Evolutionary conservation across 2,888 invertebrate species (phyloP).

Genomic region (Glyphotaelius pellucidus): DNA sequence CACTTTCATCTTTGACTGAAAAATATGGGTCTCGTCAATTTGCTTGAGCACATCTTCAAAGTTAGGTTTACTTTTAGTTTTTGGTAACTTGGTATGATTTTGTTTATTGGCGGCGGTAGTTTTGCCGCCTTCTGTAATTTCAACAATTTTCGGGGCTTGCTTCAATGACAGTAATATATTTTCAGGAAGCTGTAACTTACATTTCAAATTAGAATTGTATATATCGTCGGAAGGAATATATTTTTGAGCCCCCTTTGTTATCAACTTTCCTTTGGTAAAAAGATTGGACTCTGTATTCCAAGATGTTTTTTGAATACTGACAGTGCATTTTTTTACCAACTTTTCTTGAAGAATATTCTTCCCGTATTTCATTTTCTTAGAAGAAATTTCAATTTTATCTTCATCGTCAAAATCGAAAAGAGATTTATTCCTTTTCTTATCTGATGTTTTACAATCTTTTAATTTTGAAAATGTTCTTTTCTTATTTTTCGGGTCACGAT

Average conservation of each 20-base stretch:
- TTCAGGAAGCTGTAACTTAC: slow-evolving; percentile 74
- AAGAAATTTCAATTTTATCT: background rate
- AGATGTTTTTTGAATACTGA: slow-evolving; percentile 9
- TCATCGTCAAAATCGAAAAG: background rate
- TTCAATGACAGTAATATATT: slow-evolving; percentile 72
- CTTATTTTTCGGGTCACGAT: background rate
- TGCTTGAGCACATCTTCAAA: slow-evolving; percentile 77
- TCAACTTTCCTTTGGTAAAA: slow-evolving; percentile 66
- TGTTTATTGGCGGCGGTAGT: slow-evolving; percentile 52
- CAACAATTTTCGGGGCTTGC: slow-evolving; percentile 34
- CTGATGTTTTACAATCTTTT: background rate
- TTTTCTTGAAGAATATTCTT: background rate
- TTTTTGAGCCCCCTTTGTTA: slow-evolving; percentile 77
- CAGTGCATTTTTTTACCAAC: background rate
- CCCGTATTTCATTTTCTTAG: background rate
- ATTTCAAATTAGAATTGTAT: slow-evolving; percentile 73
- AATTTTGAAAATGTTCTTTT: background rate
- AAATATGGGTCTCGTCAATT: slow-evolving; percentile 70
- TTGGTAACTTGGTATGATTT: slow-evolving; percentile 55
- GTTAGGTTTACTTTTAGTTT: slow-evolving; percentile 74
- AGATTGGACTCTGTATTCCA: slow-evolving; percentile 17
- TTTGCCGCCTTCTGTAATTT: slow-evolving; percentile 64
- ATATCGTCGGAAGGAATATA: slow-evolving; percentile 76
- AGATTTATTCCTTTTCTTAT: background rate
- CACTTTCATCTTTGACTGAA: slow-evolving; percentile 50